Conservation (phyloP, 2,797 vertebrate genomes). For the Alfaro cultratus region DNA sequence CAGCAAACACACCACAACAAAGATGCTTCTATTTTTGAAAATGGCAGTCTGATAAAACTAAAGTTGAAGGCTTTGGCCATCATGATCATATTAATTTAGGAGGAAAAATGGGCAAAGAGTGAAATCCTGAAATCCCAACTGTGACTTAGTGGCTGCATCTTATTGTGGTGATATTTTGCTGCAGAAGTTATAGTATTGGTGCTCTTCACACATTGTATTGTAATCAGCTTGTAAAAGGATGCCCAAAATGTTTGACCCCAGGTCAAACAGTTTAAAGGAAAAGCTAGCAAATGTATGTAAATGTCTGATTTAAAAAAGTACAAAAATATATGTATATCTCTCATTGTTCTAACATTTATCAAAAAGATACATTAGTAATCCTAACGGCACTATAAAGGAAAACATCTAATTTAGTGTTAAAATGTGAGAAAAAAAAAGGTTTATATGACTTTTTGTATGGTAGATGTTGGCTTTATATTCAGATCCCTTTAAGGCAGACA, state of each 20-base stretch:
- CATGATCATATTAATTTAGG: not conserved
- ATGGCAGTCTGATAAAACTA: not conserved
- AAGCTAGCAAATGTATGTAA: not conserved
- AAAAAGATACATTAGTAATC: not conserved
- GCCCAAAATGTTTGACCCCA: not conserved
- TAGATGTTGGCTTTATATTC: not conserved
- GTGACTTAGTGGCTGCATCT: not conserved
- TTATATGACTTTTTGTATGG: not conserved
- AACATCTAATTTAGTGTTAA: not conserved
- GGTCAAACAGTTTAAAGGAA: not conserved
- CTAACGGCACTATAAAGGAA: not conserved
- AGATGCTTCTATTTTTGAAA: not conserved
- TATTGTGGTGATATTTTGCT: not conserved
- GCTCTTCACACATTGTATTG: not conserved
- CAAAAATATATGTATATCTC: not conserved
- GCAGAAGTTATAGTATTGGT: not conserved
- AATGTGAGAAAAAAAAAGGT: not conserved
- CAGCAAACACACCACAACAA: not conserved
- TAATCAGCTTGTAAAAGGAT: not conserved
- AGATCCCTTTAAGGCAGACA: not conserved
- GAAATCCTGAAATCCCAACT: not conserved
- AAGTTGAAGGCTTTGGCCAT: not conserved
- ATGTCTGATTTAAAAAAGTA: not conserved
- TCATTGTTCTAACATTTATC: not conserved
- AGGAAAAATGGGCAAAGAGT: not conserved